phyloP scores from a whole-genome alignment of 2,888 invertebrate genomes.

The Cosmia pyralina region DNA sequence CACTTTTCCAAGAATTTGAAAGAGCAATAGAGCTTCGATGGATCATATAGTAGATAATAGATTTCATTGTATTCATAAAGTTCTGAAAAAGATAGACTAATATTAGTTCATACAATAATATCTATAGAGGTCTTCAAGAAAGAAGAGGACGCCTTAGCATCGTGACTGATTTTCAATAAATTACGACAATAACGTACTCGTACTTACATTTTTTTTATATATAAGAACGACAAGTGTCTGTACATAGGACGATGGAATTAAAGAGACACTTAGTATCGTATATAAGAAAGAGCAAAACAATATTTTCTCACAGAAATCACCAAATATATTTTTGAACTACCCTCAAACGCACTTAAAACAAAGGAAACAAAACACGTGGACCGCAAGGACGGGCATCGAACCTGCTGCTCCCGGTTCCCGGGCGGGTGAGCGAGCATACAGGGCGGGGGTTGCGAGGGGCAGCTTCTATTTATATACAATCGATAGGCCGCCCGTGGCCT shows the following conservation, averaged over 20 bases:
- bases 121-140: not conserved
- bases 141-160: not conserved
- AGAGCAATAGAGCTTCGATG: slow-evolving; percentile 9
- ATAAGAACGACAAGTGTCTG: not conserved
- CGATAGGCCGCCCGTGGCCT: slow-evolving; percentile 89
- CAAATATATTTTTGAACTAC: slow-evolving; percentile 13
- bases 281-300: not conserved
- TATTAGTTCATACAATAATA: not conserved
- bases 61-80: not conserved
- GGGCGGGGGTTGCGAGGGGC: slow-evolving; percentile 72
- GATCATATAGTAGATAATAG: not conserved
- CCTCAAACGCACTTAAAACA: slow-evolving; percentile 37
- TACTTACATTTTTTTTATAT: not conserved
- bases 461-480: slow-evolving; percentile 87
- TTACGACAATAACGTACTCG: not conserved
- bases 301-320: not conserved
- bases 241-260: not conserved
- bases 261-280: not conserved
- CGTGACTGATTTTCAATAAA: not conserved
- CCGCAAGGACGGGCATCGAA: slow-evolving; percentile 81
- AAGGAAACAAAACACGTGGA: slow-evolving; percentile 70
- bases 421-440: slow-evolving; percentile 54
- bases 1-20: slow-evolving; percentile 39
- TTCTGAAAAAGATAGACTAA: not conserved
- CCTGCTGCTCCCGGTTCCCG: slow-evolving; percentile 62